Base-by-base conservation (phyloP, 1,140 invertebrate species). In the Conus ventricosus region DNA sequence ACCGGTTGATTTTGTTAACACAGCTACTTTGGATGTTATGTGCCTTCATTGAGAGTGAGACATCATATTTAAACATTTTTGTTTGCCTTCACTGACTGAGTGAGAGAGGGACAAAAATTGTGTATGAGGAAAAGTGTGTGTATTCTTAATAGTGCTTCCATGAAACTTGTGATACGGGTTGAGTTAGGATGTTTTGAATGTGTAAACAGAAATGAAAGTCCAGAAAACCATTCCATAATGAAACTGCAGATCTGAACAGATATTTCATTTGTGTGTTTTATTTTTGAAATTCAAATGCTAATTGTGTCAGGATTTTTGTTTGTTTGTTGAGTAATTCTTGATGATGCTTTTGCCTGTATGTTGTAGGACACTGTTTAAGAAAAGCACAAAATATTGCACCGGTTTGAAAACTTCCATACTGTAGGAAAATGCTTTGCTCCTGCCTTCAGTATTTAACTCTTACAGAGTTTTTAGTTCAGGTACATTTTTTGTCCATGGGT, bases 161-260 rank as follows among this genome's bases (percentile, higher is more conserved):
- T 71, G 67, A 13, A 71, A 71, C 17, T 71, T 71, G 67, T 71
- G 67, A 71, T 71, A 71, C 11, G 20, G 67, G 23, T 20, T 71
- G 67, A 17, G 67, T 71, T 71, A 71, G 23, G 17, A 20, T 71
- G 67, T 71, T 3, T 71, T 71, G 23, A 71, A 20, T 23, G 67
- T 71, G 67, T 71, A 71, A 71, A 71, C 67, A 71, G 67, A 71
- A 71, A 20, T 13, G 11, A 71, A 7, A 71, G 17, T 20, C 6
- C 6, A n/a, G 7, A 71, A 71, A 71, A 23, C 17, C 11, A 20
- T 63, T 63, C 17, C 17, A 63, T 63, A 13, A 23, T n/a, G 23
- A 71, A n/a, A 20, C 11, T 71, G 67, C 67, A 71, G 67, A 71
- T 71, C 67, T 71, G 67, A 71, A 71, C 67, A 71, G 67, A 71